A percentile compares a stretch with the other conserved stretches of the same genome.
These are phyloP conservation scores for Epizoanthus ramosus DNA, from an alignment of 92 coral and sea anemone species.

Conservation along the genomic window DNA sequence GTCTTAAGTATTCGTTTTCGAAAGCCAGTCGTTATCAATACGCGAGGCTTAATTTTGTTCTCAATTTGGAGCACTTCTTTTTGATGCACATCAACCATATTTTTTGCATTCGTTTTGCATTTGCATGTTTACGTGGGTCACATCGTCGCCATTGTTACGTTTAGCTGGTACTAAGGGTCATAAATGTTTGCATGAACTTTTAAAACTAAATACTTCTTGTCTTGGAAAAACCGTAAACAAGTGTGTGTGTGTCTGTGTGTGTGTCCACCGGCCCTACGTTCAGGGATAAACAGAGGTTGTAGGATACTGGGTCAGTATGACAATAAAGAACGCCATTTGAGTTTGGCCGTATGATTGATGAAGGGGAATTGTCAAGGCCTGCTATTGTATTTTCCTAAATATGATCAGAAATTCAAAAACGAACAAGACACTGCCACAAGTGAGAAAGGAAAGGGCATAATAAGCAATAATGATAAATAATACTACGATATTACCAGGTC, in stretches of 20 bases:
- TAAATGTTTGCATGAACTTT: background rate
- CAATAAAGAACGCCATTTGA: background rate
- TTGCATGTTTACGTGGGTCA: constrained; percentile 36
- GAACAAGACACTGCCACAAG: no score
- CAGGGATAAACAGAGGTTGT: background rate
- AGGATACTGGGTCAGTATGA: background rate
- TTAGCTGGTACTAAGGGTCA: constrained; percentile 6
- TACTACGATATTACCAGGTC: no score
- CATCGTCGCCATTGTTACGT: constrained; percentile 18
- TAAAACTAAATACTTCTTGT: background rate
- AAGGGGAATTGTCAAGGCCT: no score
- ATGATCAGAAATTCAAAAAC: no score
- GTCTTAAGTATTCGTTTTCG: constrained; percentile 18
- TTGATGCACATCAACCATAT: constrained; percentile 1
- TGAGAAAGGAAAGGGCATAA: no score
- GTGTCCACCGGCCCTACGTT: background rate
- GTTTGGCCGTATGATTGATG: background rate
- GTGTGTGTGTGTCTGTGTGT: background rate
- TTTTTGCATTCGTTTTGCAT: constrained; percentile 39
- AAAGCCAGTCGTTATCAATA: background rate
- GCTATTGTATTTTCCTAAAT: no score
- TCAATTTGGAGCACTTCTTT: constrained; percentile 2
- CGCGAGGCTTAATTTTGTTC: constrained; percentile 6
- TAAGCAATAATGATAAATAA: no score
- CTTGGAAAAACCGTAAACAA: background rate